A percentile compares a stretch with the other conserved stretches of the same genome.
Conservation (phyloP, 1,140 invertebrate species). For the Polyergus mexicanus region DNA sequence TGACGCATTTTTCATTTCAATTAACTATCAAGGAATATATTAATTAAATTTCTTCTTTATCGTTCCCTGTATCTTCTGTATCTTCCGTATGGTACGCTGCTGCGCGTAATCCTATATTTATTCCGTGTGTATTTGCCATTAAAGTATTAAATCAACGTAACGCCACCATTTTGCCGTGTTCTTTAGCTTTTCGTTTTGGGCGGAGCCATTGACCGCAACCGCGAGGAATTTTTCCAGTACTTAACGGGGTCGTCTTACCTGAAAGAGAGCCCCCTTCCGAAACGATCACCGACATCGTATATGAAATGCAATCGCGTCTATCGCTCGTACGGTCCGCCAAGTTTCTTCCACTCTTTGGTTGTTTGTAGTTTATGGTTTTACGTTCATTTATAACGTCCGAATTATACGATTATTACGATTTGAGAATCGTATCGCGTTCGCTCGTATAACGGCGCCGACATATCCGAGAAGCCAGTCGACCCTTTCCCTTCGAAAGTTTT, state of each 20-base stretch:
- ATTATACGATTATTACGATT: no score
- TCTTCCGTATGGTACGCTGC: neutral
- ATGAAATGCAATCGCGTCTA: neutral
- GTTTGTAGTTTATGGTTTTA: neutral
- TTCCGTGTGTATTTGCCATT: neutral
- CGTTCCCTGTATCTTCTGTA: neutral
- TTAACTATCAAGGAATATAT: neutral
- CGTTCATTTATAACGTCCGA: neutral
- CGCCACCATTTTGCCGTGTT: slow-evolving; percentile 26
- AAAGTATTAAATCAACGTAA: neutral
- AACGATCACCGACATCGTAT: neutral
- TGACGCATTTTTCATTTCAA: neutral
- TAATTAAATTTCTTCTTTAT: neutral
- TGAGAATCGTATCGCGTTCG: no score
- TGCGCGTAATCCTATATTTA: neutral
- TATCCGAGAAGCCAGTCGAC: slow-evolving; percentile 37
- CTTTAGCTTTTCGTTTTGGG: slow-evolving; percentile 40
- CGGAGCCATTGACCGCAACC: slow-evolving; percentile 30
- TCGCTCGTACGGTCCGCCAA: neutral
- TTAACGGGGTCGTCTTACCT: neutral
- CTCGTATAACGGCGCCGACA: slow-evolving; percentile 17
- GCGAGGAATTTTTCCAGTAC: slow-evolving; percentile 30
- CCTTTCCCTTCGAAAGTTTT: slow-evolving; percentile 70
- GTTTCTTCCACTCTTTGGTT: no score
- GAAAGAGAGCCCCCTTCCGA: neutral